Percentiles rank a stretch among this genome's conserved stretches.
phyloP scores from a whole-genome alignment of 2,888 invertebrate species.

The Hybos culiciformis region DNA sequence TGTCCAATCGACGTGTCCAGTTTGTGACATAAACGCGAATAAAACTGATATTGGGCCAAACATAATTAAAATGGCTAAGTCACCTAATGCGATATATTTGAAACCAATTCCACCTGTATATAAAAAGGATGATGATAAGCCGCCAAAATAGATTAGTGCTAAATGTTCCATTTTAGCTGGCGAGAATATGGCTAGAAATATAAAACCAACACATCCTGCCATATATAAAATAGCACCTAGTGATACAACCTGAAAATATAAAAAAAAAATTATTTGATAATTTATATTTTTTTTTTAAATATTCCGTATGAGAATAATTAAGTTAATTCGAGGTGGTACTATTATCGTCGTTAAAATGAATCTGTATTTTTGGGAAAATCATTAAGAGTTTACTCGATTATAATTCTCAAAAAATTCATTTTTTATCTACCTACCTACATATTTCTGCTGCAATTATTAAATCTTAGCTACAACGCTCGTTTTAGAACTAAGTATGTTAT shows the following conservation, averaged over 20 bases:
- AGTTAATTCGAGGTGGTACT: no score
- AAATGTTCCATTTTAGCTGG: constrained; percentile 90
- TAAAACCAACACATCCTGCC: constrained; percentile 73
- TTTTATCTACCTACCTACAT: no score
- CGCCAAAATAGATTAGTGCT: constrained; percentile 89
- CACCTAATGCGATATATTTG: constrained; percentile 90
- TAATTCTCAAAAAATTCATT: no score
- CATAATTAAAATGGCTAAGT: constrained; percentile 78
- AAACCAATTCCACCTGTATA: constrained; percentile 93
- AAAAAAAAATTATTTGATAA: not conserved
- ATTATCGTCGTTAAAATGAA: no score
- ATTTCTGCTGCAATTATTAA: no score
- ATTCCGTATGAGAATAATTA: no score
- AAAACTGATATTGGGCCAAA: constrained; percentile 90
- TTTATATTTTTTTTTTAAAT: constrained; percentile 1
- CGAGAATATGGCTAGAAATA: constrained; percentile 60
- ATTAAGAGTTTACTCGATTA: no score
- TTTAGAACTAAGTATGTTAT: no score
- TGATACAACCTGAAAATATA: constrained; percentile 56
- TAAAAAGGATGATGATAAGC: constrained; percentile 86
- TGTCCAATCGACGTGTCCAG: constrained; percentile 79
- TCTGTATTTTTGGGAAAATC: no score
- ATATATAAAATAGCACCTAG: constrained; percentile 79
- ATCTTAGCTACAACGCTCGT: no score
- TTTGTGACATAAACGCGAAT: constrained; percentile 86